A percentile compares a stretch with the other conserved stretches of the same genome.
Conservation (phyloP, 92 coral and sea anemone genomes). For the Siderastrea radians region DNA sequence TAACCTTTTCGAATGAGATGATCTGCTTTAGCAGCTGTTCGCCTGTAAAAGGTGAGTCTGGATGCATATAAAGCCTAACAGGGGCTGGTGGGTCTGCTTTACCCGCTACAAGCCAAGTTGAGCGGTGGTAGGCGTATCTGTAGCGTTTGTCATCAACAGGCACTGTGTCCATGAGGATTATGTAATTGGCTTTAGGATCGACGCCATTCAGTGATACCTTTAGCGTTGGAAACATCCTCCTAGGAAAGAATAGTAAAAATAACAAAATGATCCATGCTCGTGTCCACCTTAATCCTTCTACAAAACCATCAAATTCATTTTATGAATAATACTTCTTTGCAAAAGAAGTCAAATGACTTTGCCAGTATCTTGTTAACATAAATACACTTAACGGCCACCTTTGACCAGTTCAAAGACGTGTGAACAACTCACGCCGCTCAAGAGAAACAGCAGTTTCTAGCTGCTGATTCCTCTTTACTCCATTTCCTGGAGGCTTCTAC, state of each 20-base stretch:
- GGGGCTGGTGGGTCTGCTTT: conserved; percentile 99
- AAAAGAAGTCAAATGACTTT: not conserved
- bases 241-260: not conserved
- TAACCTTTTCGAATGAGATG: conserved; percentile 97
- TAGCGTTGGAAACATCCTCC: conserved; percentile 97
- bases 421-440: no score
- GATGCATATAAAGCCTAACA: conserved; percentile 96
- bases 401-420: not conserved
- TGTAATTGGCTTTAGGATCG: conserved; percentile 92
- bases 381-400: not conserved
- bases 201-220: conserved; percentile 92
- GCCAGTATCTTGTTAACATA: not conserved
- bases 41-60: conserved; percentile 98
- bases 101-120: conserved; percentile 98
- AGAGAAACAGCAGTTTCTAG: no score
- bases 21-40: conserved; percentile 97
- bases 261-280: not conserved
- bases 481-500: no score
- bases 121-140: conserved; percentile 98
- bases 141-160: conserved; percentile 99
- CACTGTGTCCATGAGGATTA: conserved; percentile 94
- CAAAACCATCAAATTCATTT: not conserved
- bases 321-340: not conserved
- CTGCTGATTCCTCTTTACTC: no score
- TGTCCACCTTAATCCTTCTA: no score